Evolutionary conservation across 2,797 vertebrate species (phyloP).

Genomic region (Pangasius larnaudii): DNA sequence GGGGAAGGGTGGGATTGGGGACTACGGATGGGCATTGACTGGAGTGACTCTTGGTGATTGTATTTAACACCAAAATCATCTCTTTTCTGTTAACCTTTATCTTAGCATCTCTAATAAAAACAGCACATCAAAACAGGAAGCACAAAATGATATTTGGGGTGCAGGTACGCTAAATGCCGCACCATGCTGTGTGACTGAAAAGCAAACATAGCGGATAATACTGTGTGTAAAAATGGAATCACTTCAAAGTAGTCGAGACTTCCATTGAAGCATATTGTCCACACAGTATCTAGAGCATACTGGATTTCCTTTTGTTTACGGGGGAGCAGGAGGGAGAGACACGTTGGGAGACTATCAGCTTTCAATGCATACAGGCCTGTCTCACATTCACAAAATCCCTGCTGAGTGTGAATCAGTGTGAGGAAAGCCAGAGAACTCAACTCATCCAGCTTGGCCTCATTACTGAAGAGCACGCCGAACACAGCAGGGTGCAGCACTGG

Average conservation of each 20-base stretch:
- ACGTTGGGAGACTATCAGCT: slow-evolving; percentile 19
- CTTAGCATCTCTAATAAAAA: neutral
- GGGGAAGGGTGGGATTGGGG: slow-evolving; percentile 4
- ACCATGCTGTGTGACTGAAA: neutral
- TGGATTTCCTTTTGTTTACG: slow-evolving; percentile 41
- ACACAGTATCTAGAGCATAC: slow-evolving; percentile 11
- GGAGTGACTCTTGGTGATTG: neutral
- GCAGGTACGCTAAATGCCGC: neutral
- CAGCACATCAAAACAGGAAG: neutral
- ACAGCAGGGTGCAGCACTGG: slow-evolving; percentile 35
- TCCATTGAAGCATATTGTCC: neutral
- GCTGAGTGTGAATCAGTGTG: slow-evolving; percentile 40
- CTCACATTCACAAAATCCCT: slow-evolving; percentile 35
- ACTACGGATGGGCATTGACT: neutral
- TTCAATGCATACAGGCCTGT: slow-evolving; percentile 31
- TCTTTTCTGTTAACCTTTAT: neutral
- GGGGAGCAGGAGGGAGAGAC: slow-evolving; percentile 3
- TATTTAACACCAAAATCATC: neutral
- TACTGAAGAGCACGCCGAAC: slow-evolving; percentile 36
- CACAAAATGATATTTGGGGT: neutral
- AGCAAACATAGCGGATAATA: neutral
- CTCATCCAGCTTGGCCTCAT: slow-evolving; percentile 35
- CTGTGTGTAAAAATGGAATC: neutral
- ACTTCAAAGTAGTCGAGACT: neutral
- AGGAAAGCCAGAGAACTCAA: slow-evolving; percentile 34